Conservation (phyloP, 2,113 vertebrate genomes). For the Kryptolebias marmoratus region DNA sequence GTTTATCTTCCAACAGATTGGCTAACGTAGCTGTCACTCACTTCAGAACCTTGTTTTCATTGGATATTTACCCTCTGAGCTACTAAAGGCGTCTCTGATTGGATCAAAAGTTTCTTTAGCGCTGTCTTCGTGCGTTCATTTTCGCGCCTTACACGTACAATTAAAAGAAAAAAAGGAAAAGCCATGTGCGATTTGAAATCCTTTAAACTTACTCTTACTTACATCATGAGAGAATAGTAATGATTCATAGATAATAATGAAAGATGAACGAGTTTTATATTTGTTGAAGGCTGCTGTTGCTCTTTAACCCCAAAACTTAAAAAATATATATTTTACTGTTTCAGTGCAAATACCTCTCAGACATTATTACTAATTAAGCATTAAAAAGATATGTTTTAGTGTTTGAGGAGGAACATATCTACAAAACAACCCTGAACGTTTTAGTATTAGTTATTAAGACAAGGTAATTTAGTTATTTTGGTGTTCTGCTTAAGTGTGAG, state of each 20-base stretch:
- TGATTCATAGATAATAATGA: no score
- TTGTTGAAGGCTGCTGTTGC: no score
- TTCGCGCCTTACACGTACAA: constrained; percentile 30
- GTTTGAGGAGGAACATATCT: no score
- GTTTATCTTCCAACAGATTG: neutral
- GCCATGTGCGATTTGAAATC: neutral
- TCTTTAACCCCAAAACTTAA: no score
- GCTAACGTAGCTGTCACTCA: constrained; percentile 16
- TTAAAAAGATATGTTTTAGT: no score
- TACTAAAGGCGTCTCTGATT: constrained; percentile 24
- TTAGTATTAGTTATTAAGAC: neutral
- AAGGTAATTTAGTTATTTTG: no score
- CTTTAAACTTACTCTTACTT: neutral
- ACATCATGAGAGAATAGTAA: no score
- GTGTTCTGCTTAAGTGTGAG: no score
- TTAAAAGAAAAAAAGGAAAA: neutral
- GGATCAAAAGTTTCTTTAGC: neutral
- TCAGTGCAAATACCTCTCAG: neutral
- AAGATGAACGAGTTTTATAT: no score
- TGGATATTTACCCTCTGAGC: neutral
- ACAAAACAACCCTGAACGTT: no score
- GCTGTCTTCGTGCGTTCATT: neutral
- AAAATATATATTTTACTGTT: neutral
- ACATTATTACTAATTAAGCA: no score
- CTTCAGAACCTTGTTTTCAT: neutral